Percentiles rank a stretch among this genome's conserved stretches.
Conservation (phyloP, 1,140 invertebrate genomes). For the Hydropsyche tenuis region DNA sequence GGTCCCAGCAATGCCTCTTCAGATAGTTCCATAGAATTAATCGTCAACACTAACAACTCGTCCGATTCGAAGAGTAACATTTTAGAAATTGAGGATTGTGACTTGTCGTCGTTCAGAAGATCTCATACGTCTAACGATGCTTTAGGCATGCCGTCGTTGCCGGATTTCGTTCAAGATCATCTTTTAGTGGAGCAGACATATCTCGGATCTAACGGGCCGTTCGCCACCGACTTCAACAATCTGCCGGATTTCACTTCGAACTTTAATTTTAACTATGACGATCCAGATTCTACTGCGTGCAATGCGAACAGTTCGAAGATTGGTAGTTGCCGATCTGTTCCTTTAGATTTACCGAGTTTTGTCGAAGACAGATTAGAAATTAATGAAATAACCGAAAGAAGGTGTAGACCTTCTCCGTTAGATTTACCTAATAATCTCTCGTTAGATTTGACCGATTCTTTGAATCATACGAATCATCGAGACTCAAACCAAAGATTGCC, state of each 20-base stretch:
- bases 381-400: constrained; percentile 7
- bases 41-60: constrained; percentile 59
- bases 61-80: constrained; percentile 58
- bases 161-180: constrained; percentile 74
- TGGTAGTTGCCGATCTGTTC: constrained; percentile 34
- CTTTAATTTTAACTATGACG: constrained; percentile 51
- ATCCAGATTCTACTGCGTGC: not conserved
- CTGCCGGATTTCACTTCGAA: constrained; percentile 68
- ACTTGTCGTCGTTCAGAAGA: constrained; percentile 56
- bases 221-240: constrained; percentile 62
- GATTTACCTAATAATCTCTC: constrained; percentile 57
- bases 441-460: constrained; percentile 60
- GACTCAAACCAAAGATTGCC: constrained; percentile 55
- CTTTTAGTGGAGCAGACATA: constrained; percentile 68
- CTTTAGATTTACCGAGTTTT: constrained; percentile 33
- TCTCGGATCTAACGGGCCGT: constrained; percentile 59
- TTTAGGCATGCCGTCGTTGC: constrained; percentile 63
- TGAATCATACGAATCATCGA: constrained; percentile 55
- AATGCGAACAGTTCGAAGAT: not conserved
- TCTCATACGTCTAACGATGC: constrained; percentile 58
- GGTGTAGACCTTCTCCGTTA: constrained; percentile 51
- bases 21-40: constrained; percentile 59
- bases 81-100: constrained; percentile 55
- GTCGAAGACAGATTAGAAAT: constrained; percentile 22
- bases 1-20: constrained; percentile 56